Base-by-base conservation (phyloP, 2,888 invertebrate species). In the Neoascia interrupta region DNA sequence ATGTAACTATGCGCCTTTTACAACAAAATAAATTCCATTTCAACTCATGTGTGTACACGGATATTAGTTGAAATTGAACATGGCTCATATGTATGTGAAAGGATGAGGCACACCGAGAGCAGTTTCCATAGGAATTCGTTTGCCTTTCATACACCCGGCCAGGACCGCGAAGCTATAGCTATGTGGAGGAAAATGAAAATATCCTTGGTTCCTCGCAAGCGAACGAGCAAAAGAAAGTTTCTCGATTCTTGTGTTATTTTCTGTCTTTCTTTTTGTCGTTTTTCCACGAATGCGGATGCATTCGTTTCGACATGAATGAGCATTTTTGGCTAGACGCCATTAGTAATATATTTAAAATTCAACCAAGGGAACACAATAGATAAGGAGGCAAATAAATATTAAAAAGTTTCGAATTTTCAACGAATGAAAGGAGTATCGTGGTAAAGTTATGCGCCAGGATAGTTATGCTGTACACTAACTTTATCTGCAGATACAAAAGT, bases 291-390 rank as follows among this genome's bases (percentile, higher is more conserved):
- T 70, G 64, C 64, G 41, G 72, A 76, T 76, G 58, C 75, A 63
- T 39, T 15, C 45, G 49, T 53, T 63, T 51, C 21, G 34, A 63
- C 63, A 63, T 64, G 79, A 79, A 79, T 79, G 73, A 72, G 43
- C 79, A 73, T 79, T 79, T 81, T 82, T 83, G 82, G 83, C 83
- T 81, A 81, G 81, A 81, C 81, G 83, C 83, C 83, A 83, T 82
- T 82, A 81, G 82, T 82, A 83, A 83, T 83, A 82, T 83, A 83
- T 83, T 83, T 82, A 76, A 81, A 83, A 83, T 83, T 74, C 83
- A 83, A 81, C 83, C 81, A 83, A 83, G 83, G 63, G 82, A 81
- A 81, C 80, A 83, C 81, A 82, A 79, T 73, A 83, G 83, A 83
- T 83, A 83, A 83, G 82, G 70, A 73, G 66, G 66, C 66, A 49